Conservation (phyloP, 2,888 invertebrate genomes). For the Erebia ligea region DNA sequence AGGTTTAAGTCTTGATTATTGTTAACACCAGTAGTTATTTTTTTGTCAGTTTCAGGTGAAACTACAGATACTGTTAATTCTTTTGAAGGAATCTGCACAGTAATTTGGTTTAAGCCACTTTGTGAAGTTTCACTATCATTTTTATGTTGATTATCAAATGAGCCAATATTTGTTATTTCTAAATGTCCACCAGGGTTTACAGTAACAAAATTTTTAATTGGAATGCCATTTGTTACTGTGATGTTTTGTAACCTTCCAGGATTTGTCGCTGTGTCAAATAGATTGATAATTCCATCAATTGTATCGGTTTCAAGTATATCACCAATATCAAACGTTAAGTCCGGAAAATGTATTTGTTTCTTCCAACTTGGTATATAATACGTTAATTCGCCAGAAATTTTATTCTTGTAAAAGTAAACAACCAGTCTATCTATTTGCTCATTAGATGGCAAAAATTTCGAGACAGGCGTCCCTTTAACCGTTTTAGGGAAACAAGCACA, state of each 20-base stretch:
- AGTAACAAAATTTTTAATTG: neutral
- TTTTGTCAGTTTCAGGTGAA: neutral
- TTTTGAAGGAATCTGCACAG: neutral
- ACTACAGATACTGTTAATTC: neutral
- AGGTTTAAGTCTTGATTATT: neutral
- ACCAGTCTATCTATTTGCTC: slow-evolving; percentile 55
- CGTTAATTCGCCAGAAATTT: slow-evolving; percentile 44
- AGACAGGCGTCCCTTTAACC: slow-evolving; percentile 36
- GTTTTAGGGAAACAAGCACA: slow-evolving; percentile 51
- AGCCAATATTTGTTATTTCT: neutral
- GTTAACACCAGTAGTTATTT: neutral
- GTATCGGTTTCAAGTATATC: slow-evolving; percentile 46
- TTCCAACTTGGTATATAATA: slow-evolving; percentile 54
- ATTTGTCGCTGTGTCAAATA: neutral
- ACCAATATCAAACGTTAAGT: slow-evolving; percentile 50
- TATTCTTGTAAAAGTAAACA: slow-evolving; percentile 56
- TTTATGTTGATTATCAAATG: neutral
- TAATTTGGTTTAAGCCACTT: neutral
- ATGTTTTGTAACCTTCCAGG: neutral
- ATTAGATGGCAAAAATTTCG: slow-evolving; percentile 42
- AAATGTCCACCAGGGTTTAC: neutral
- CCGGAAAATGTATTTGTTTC: slow-evolving; percentile 60
- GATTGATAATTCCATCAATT: neutral
- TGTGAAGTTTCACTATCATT: neutral
- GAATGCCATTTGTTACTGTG: neutral